Base-by-base conservation (phyloP, 2,888 invertebrate species). In the Andrena haemorrhoa region DNA sequence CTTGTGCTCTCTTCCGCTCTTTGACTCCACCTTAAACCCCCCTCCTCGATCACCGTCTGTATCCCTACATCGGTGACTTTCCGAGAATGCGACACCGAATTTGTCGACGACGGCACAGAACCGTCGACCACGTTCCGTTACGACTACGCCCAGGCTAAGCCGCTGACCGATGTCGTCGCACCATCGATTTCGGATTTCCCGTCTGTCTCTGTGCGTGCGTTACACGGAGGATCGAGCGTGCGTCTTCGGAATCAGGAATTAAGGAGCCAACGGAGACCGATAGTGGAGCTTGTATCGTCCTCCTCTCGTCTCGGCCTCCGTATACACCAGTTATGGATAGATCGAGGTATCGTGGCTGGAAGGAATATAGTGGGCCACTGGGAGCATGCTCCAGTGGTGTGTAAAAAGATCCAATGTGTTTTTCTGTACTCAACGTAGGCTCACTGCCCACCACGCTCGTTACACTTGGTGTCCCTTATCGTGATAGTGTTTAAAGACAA, bases 21-120 rank as follows among this genome's bases (percentile, higher is more conserved):
- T 75, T 76, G 79, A 85, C 82, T 86, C 76, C 84, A 80, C 80
- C 85, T 86, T 81, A 82, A 72, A 69, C 26, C 53, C 68, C 74
- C 23, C 63, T 71, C 74, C 68, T 49, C 51, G 78, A 47, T 16
- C 65, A 29, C 29, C 64, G 69, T 60, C 56, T 51, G 81, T 63
- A 74, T 84, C 78, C 87, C 73, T 79, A 75, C 82, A 64, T 53
- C 72, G 75, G 77, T 78, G 82, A 88, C 87, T 89, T 87, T 85
- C 83, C 85, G 85, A 78, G 86, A 88, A 88, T 79, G 85, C 79
- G 81, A 81, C 77, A 77, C 72, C 73, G 85, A 88, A 88, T 88
- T 88, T 88, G 88, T 88, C 85, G 78, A 85, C 85, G 78, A 85
- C 83, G 80, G 75, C 76, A 78, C 83, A 81, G 81, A 82, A 84